Evolutionary conservation across 2,113 vertebrate species (phyloP), one percentile per base, ranked within the genome.

Genomic region (Cochlearius cochlearius): DNA sequence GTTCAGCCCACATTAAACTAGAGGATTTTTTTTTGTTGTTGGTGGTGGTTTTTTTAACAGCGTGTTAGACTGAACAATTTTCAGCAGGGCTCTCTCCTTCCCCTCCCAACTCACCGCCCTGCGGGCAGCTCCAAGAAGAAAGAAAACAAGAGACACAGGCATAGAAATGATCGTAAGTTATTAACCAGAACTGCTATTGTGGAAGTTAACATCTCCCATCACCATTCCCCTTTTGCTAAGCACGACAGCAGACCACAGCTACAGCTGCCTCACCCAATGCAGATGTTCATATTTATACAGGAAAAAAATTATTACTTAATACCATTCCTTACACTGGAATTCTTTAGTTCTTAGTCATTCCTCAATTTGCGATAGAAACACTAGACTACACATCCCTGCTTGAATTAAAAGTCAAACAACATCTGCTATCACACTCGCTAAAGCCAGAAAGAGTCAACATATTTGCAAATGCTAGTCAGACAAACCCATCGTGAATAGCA

Each of bases 311-410:
- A 91, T 92, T 91, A 84, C 60, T 82, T 87, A 85, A 89, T 45
- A 91, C 49, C 43, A 89, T 90, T 95, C 69, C 74, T 90, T 79
- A 82, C 62, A 62, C n/a, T 1, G 17, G n/a, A 32, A 96, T 94
- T 95, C 83, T 82, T 94, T 34, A 79, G 53, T 39, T 89, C 86
- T 92, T 95, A 92, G 66, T 95, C 74, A 92, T 75, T 73, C 45
- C 69, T 83, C 16, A 32, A 5, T 88, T 86, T 91, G 56, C 91
- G 59, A 91, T 7, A 83, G 72, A 80, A 92, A 85, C 32, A 62
- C 43, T 36, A 91, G 74, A 79, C 43, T 7, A 83, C 76, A 66
- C 50, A 93, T 50, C 52, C 47, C 66, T 85, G 36, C 38, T 67
- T 69, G 52, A 89, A 95, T 86, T 79, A 67, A 82, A 29, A 93